Conservation (phyloP, 2,113 vertebrate genomes). For the Colaptes auratus region DNA sequence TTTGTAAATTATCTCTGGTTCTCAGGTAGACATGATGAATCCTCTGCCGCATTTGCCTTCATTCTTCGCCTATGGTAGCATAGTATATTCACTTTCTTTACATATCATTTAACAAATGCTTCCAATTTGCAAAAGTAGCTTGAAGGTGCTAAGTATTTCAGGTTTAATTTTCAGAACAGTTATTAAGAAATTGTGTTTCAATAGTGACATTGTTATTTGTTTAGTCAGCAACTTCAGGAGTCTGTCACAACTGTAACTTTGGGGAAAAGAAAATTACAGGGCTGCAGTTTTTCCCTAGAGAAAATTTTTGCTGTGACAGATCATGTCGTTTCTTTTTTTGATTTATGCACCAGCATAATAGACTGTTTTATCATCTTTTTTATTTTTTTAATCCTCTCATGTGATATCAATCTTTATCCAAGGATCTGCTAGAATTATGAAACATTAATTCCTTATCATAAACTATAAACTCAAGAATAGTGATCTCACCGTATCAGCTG, state of each 20-base stretch:
- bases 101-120: neutral
- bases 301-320: conserved; percentile 18
- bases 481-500: neutral
- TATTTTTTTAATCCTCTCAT: neutral
- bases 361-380: neutral
- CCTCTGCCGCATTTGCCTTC: neutral
- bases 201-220: neutral
- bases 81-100: neutral
- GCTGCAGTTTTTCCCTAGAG: neutral
- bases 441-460: neutral
- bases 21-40: neutral
- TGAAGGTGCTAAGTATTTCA: neutral
- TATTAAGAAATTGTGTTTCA: conserved; percentile 20
- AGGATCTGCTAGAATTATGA: neutral
- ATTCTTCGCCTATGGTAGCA: neutral
- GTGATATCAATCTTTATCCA: neutral
- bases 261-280: conserved; percentile 29
- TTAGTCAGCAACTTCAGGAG: conserved; percentile 44
- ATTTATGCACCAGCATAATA: neutral
- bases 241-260: conserved; percentile 22
- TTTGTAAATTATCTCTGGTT: neutral
- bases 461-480: neutral
- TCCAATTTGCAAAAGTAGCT: neutral
- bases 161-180: neutral
- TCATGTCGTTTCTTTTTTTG: conserved; percentile 10